Base-by-base conservation (phyloP, 2,113 vertebrate species). In the Raja brachyura region DNA sequence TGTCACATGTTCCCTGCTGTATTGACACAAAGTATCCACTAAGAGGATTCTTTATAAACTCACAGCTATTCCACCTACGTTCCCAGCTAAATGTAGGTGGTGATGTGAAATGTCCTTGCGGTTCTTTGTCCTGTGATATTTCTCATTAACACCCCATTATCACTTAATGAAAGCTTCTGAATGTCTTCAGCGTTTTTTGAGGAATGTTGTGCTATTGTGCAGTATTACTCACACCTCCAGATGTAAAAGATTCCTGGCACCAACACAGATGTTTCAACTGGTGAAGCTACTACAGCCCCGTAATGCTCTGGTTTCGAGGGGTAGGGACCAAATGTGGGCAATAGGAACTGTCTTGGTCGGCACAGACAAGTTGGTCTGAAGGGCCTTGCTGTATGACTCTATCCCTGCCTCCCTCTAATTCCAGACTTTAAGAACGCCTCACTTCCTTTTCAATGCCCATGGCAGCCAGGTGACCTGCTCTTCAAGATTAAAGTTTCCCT, bases 91-190 rank as follows among this genome's bases (percentile, higher is more conserved):
- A 25, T 16, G 61, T 31, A 59, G 61, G n/a, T 66, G 61, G n/a
- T 66, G 59, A 63, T 66, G n/a, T 88, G 83, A 88, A 11, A n/a
- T 88, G 83, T 63, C 83, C 83, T 88, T 63, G 83, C 83, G 63
- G 1, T 88, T 7, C 48, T 28, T 33, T 88, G 59, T 88, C 83
- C 83, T 88, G n/a, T 88, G 61, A 88, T 88, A n/a, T 18, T 63
- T 7, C 83, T 88, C 28, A 88, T 88, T 86, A 88, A 88, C n/a
- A n/a, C 28, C 83, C 83, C 28, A 66, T 88, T 63, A 59, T 88
- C 59, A 88, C 59, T 31, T n/a, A 28, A 88, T 59, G 63, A 63
- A 88, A 88, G 28, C 83, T 16, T 61, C 83, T 63, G 83, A 63
- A 31, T 18, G 14, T 31, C 56, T 66, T 31, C 39, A 63, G n/a